These are phyloP conservation scores for Drosophila mettleri DNA, from an alignment of 2,888 invertebrate genomes.

Conservation along the genomic window DNA sequence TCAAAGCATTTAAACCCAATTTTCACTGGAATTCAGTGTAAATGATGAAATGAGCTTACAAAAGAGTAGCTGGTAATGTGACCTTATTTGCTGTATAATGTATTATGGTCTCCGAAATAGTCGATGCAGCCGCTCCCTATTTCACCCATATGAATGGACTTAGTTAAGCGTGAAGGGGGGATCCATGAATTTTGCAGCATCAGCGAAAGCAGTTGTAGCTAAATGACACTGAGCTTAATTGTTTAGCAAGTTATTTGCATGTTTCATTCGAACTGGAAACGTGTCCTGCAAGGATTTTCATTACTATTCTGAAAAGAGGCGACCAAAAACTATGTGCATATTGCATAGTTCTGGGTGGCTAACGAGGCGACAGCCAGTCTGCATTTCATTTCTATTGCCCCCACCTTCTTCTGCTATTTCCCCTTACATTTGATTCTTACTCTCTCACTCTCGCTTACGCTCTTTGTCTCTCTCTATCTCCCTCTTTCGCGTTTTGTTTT, in stretches of 20 bases:
- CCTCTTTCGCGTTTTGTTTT: not conserved
- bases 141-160: constrained; percentile 10
- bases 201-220: constrained; percentile 50
- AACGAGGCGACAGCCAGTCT: constrained; percentile 58
- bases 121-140: constrained; percentile 33
- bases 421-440: not conserved
- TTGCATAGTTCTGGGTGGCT: constrained; percentile 33
- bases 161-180: not conserved
- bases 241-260: constrained; percentile 64
- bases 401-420: not conserved
- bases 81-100: not conserved
- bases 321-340: constrained; percentile 22
- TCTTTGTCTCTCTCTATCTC: not conserved
- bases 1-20: constrained; percentile 25
- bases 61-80: not conserved
- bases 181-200: not conserved
- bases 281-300: constrained; percentile 33
- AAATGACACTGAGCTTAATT: constrained; percentile 63
- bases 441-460: not conserved
- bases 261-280: constrained; percentile 18
- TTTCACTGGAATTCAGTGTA: not conserved
- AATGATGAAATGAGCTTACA: not conserved
- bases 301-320: constrained; percentile 10
- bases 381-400: constrained; percentile 33
- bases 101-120: not conserved